phyloP scores from a whole-genome alignment of 2,113 vertebrate genomes.

The Setophaga petechia region DNA sequence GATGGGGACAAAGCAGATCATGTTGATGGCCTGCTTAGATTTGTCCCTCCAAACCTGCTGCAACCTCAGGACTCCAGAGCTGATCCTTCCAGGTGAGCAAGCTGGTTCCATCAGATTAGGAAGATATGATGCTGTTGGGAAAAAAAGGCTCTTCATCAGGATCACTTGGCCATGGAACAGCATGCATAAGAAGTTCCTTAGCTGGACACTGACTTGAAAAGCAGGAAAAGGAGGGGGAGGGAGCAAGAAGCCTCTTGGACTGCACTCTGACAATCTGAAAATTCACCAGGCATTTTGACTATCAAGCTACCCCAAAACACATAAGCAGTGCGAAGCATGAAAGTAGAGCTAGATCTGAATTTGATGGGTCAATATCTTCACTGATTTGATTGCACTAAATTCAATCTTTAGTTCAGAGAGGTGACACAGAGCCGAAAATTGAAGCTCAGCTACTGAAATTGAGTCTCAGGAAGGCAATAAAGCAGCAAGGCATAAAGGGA shows the following conservation, averaged over 20 bases:
- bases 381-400: background rate
- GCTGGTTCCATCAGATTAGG: background rate
- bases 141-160: background rate
- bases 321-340: background rate
- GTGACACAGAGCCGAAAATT: slow-evolving; percentile 35
- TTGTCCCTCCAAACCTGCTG: background rate
- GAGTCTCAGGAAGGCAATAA: slow-evolving; percentile 3
- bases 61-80: background rate
- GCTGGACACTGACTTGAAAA: background rate
- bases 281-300: background rate
- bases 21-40: background rate
- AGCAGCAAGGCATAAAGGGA: background rate
- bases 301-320: background rate
- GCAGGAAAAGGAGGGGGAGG: background rate
- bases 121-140: fast-evolving
- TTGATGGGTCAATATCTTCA: background rate
- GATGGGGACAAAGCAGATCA: background rate
- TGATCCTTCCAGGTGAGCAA: background rate
- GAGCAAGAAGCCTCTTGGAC: background rate
- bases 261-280: background rate
- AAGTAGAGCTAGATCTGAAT: background rate
- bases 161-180: background rate
- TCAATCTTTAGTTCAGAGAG: slow-evolving; percentile 23
- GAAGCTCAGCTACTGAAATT: slow-evolving; percentile 9
- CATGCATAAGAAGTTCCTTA: background rate